Conservation (phyloP, 2,888 invertebrate genomes). For the Thera obeliscata region DNA sequence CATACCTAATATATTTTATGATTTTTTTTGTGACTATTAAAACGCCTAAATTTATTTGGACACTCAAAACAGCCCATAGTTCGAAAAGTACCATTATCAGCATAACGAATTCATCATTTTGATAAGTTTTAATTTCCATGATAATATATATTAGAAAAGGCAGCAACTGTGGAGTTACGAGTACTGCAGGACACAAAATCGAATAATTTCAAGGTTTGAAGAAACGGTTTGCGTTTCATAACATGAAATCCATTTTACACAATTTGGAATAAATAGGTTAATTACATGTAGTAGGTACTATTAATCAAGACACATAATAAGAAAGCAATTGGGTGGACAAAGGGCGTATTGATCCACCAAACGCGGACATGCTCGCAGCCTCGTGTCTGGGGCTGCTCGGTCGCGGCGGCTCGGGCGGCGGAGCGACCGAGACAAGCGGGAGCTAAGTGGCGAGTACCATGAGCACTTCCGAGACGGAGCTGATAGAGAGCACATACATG, state of each 20-base stretch:
- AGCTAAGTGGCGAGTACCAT: conserved; percentile 91
- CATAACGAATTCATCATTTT: conserved; percentile 59
- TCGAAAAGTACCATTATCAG: no score
- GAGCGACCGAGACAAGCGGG: conserved; percentile 76
- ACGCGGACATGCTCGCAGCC: conserved; percentile 83
- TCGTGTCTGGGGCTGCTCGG: conserved; percentile 84
- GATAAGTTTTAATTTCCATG: conserved; percentile 7
- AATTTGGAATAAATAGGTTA: conserved; percentile 44
- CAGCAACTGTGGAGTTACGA: conserved; percentile 82
- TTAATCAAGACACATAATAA: conserved; percentile 70
- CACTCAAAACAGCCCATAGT: no score
- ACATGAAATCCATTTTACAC: conserved; percentile 63
- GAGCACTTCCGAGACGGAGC: conserved; percentile 99
- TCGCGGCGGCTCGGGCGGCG: conserved; percentile 71
- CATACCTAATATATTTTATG: no score
- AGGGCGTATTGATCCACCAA: conserved; percentile 79
- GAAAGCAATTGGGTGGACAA: conserved; percentile 80
- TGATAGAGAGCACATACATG: conserved; percentile 99
- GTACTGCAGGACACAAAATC: conserved; percentile 79
- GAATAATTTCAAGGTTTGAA: conserved; percentile 67
- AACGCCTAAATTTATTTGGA: no score
- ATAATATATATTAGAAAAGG: conserved; percentile 20
- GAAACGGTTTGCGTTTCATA: conserved; percentile 76
- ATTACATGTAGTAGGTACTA: conserved; percentile 34
- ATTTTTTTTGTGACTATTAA: no score